These are phyloP conservation scores for Protonibea diacanthus DNA, from an alignment of 2,797 vertebrate species.

Conservation along the genomic window DNA sequence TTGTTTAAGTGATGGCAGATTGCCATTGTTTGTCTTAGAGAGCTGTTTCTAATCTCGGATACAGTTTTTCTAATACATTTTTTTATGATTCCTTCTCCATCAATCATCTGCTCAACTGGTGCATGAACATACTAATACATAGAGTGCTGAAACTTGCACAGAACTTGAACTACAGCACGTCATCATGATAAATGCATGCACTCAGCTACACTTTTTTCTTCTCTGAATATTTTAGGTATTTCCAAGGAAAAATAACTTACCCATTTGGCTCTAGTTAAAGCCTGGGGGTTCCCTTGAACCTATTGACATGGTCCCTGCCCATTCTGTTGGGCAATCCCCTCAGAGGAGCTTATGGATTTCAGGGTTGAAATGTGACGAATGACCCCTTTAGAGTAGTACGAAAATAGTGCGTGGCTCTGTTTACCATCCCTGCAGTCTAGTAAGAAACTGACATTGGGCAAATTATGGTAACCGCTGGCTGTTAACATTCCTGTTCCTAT, in stretches of 20 bases:
- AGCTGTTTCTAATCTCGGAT: slow-evolving; percentile 46
- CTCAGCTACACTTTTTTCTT: neutral
- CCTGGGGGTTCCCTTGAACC: slow-evolving; percentile 51
- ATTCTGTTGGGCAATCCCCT: slow-evolving; percentile 64
- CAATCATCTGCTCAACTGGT: slow-evolving; percentile 15
- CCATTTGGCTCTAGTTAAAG: slow-evolving; percentile 56
- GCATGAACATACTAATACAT: neutral
- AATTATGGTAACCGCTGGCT: slow-evolving; percentile 6
- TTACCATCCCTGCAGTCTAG: slow-evolving; percentile 58
- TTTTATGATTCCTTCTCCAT: slow-evolving; percentile 20
- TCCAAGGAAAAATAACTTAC: slow-evolving; percentile 36
- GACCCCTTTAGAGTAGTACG: slow-evolving; percentile 52
- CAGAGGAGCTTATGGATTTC: slow-evolving; percentile 58
- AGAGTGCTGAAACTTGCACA: neutral
- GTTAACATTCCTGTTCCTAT: slow-evolving; percentile 17
- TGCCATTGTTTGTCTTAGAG: slow-evolving; percentile 36
- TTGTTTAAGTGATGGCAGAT: slow-evolving; percentile 58
- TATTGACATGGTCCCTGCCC: slow-evolving; percentile 58
- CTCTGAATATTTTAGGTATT: slow-evolving; percentile 4
- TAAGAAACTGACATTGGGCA: slow-evolving; percentile 39
- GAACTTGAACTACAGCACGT: neutral
- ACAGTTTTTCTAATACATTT: slow-evolving; percentile 28
- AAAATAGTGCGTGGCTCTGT: slow-evolving; percentile 73
- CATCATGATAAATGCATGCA: neutral
- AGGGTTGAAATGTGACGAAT: slow-evolving; percentile 71